These are phyloP conservation scores for Melanotaenia duboulayi DNA, from an alignment of 2,113 vertebrate species.

Conservation along the genomic window DNA sequence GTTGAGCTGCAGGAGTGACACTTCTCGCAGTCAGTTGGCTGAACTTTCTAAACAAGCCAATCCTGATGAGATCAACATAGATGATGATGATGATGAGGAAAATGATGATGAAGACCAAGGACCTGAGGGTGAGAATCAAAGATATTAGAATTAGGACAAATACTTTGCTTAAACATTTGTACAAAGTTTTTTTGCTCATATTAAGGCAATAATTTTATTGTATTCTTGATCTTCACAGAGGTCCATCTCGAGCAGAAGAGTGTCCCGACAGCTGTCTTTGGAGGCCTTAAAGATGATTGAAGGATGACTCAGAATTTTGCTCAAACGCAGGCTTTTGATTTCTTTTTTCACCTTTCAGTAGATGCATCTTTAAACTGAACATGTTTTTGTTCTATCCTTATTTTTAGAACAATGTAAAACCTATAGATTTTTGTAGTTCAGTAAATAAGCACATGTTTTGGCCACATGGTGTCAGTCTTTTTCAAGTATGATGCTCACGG, in stretches of 20 bases:
- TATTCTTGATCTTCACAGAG: constrained; percentile 77
- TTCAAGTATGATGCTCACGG: constrained; percentile 7
- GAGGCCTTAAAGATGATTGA: constrained; percentile 91
- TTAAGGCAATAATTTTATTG: background rate
- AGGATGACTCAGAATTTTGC: background rate
- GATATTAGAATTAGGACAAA: background rate
- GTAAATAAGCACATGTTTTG: constrained; percentile 16
- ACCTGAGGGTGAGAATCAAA: constrained; percentile 85
- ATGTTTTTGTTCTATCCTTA: constrained; percentile 15
- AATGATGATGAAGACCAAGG: constrained; percentile 85
- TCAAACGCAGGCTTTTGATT: constrained; percentile 13
- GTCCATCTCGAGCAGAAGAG: constrained; percentile 92
- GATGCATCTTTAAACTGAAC: constrained; percentile 9
- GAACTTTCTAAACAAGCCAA: constrained; percentile 90
- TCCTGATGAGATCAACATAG: constrained; percentile 93
- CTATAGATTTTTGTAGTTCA: background rate
- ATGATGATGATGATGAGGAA: constrained; percentile 84
- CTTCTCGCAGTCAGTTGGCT: constrained; percentile 89
- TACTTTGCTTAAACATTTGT: constrained; percentile 10
- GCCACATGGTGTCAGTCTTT: constrained; percentile 71
- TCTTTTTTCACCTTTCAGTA: constrained; percentile 3
- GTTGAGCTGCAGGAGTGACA: constrained; percentile 84
- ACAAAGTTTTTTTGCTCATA: background rate
- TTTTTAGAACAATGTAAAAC: background rate
- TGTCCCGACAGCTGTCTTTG: constrained; percentile 90